These are phyloP conservation scores for Drosophila leonis DNA, from an alignment of 2,888 invertebrate genomes.

Conservation along the genomic window DNA sequence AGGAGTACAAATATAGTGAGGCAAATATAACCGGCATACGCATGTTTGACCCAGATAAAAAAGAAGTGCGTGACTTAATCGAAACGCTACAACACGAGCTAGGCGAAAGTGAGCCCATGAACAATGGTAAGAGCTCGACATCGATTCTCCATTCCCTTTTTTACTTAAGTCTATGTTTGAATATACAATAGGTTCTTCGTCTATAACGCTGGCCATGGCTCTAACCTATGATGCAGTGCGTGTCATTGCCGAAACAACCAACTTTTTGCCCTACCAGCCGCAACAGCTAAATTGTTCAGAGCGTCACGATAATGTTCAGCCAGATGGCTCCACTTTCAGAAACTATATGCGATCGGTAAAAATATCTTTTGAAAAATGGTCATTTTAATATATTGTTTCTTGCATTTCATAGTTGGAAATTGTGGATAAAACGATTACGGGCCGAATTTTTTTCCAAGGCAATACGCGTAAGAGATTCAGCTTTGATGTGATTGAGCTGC, in stretches of 20 bases:
- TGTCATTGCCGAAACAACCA: slow-evolving; percentile 91
- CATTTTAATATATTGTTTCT: background rate
- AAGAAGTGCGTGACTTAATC: slow-evolving; percentile 85
- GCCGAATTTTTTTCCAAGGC: slow-evolving; percentile 91
- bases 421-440: slow-evolving; percentile 88
- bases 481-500: slow-evolving; percentile 89
- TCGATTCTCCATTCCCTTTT: too few relatives aligned
- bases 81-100: slow-evolving; percentile 56
- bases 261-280: slow-evolving; percentile 87
- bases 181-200: slow-evolving; percentile 73
- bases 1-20: slow-evolving; percentile 91
- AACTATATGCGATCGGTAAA: slow-evolving; percentile 89
- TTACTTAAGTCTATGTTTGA: background rate
- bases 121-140: slow-evolving; percentile 35
- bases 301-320: slow-evolving; percentile 88
- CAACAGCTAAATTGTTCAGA: slow-evolving; percentile 87
- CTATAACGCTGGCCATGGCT: slow-evolving; percentile 89
- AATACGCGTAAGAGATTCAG: slow-evolving; percentile 90
- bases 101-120: slow-evolving; percentile 56
- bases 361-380: too few relatives aligned
- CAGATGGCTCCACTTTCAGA: slow-evolving; percentile 92
- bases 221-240: slow-evolving; percentile 94
- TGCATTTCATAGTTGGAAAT: slow-evolving; percentile 70
- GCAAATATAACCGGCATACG: slow-evolving; percentile 92
- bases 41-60: slow-evolving; percentile 88